Percentiles rank a stretch among this genome's conserved stretches.
Conservation (phyloP, 2,888 invertebrate genomes). For the Scaptomyza parva region DNA sequence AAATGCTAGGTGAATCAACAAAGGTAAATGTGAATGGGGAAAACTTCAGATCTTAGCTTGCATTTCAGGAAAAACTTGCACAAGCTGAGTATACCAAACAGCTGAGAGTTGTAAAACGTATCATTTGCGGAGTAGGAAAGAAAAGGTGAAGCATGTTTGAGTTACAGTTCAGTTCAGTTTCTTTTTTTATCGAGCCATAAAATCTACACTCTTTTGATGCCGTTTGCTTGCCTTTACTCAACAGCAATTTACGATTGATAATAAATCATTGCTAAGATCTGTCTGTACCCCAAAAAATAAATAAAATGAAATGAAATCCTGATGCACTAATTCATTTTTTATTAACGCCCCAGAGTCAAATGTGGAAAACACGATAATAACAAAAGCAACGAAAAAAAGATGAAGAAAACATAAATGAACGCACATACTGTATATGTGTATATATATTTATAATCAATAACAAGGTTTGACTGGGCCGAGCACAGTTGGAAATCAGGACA, state of each 20-base stretch:
- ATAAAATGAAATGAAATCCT: conserved; percentile 45
- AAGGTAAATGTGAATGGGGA: conserved; percentile 35
- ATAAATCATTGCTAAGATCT: conserved; percentile 68
- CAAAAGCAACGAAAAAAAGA: conserved; percentile 33
- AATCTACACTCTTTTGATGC: conserved; percentile 52
- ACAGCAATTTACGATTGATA: conserved; percentile 73
- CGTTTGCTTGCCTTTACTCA: conserved; percentile 44
- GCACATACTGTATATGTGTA: not conserved
- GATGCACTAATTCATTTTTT: conserved; percentile 78
- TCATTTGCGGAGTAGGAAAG: conserved; percentile 11
- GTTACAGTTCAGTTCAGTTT: conserved; percentile 16
- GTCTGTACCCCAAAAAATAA: conserved; percentile 33
- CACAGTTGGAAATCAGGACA: conserved; percentile 79
- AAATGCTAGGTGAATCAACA: conserved; percentile 43
- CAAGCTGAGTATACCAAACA: conserved; percentile 9
- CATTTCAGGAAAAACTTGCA: conserved; percentile 21
- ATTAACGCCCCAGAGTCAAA: conserved; percentile 60
- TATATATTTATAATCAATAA: conserved; percentile 67
- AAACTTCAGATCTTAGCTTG: conserved; percentile 6
- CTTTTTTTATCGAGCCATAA: conserved; percentile 57
- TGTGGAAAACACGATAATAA: conserved; percentile 27
- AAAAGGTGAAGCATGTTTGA: conserved; percentile 12
- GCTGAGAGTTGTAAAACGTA: conserved; percentile 17
- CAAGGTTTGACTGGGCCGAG: conserved; percentile 44
- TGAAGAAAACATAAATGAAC: conserved; percentile 22